Evolutionary conservation across 2,797 vertebrate genomes (phyloP).

Genomic region (Columba guinea): DNA sequence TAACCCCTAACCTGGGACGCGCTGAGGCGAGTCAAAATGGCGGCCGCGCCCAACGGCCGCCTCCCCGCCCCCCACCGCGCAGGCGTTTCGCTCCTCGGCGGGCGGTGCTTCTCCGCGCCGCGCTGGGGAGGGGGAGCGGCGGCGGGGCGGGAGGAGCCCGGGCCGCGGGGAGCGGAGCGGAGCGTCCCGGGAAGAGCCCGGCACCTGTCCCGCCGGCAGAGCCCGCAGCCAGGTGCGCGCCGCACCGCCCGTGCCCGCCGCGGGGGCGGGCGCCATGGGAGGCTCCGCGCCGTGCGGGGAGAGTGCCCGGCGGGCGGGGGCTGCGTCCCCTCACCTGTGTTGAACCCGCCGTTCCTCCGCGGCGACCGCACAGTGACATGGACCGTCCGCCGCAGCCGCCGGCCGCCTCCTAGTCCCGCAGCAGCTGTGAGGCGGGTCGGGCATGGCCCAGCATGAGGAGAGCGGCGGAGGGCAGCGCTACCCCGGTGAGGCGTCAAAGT

Average conservation of each 20-base stretch:
- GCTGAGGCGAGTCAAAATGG: neutral
- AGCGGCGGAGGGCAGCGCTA: neutral
- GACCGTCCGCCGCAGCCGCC: neutral
- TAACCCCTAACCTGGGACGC: fast-evolving
- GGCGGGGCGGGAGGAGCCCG: neutral
- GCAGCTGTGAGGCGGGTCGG: neutral
- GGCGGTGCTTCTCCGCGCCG: neutral
- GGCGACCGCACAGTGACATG: neutral
- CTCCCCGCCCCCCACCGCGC: neutral
- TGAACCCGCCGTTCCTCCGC: slow-evolving; percentile 1
- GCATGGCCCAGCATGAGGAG: slow-evolving; percentile 37
- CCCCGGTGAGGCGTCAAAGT: slow-evolving; percentile 27
- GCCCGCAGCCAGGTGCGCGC: neutral
- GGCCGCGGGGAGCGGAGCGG: neutral
- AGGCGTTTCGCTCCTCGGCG: neutral
- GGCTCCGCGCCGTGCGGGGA: neutral
- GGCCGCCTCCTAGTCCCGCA: slow-evolving; percentile 13
- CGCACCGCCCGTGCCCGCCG: neutral
- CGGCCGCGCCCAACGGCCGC: neutral
- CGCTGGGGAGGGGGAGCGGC: neutral
- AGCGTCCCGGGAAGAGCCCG: neutral
- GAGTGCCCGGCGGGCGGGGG: neutral
- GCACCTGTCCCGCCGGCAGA: neutral
- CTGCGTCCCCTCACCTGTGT: neutral
- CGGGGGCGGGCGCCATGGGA: slow-evolving; percentile 7